phyloP scores from a whole-genome alignment of 2,113 vertebrate genomes.

The Aleadryas rufinucha region DNA sequence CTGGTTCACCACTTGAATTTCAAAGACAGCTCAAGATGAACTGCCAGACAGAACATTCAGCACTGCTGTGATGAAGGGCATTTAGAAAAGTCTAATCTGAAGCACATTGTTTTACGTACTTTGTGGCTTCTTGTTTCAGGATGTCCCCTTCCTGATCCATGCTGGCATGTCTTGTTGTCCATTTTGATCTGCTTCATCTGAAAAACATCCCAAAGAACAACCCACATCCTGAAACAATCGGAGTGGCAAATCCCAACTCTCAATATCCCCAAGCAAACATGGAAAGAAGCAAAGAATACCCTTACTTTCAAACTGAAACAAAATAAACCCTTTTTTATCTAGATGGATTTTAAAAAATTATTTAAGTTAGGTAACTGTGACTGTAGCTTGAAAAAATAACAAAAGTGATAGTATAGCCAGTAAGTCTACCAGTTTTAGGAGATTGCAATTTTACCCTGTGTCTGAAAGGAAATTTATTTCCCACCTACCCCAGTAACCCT shows the following conservation, averaged over 20 bases:
- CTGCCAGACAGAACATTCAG: neutral
- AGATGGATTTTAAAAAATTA: neutral
- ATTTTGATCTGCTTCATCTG: neutral
- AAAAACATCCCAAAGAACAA: neutral
- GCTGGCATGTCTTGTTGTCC: neutral
- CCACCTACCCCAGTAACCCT: neutral
- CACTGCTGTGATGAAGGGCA: neutral
- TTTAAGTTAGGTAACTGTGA: neutral
- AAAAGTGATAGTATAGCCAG: neutral
- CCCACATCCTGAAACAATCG: neutral
- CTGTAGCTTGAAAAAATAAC: neutral
- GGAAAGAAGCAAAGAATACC: neutral
- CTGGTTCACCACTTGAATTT: neutral
- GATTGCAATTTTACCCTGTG: neutral
- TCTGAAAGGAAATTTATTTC: neutral
- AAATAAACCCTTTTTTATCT: neutral
- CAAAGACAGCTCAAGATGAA: constrained; percentile 1
- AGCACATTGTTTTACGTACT: constrained; percentile 21
- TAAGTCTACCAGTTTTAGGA: neutral
- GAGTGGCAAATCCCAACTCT: neutral
- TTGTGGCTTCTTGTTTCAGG: constrained; percentile 18
- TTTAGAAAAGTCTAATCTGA: neutral
- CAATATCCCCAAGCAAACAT: neutral
- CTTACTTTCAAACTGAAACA: neutral
- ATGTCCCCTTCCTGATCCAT: neutral